phyloP scores from a whole-genome alignment of 2,113 vertebrate species.

The Cochlearius cochlearius region DNA sequence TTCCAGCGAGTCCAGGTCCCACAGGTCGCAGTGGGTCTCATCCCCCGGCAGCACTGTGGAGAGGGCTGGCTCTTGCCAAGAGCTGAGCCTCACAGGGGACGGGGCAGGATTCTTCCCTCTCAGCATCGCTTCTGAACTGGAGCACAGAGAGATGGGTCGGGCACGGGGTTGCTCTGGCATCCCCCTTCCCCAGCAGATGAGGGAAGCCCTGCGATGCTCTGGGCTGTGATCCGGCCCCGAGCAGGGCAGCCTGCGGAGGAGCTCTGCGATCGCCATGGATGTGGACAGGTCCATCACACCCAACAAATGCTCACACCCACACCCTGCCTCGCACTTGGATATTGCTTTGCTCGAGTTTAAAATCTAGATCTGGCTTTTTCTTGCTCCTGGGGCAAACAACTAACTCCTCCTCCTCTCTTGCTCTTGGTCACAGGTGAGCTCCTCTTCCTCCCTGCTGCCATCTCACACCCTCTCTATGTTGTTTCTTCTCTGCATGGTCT shows the following conservation, averaged over 20 bases:
- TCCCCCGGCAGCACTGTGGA: neutral
- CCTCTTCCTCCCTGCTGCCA: neutral
- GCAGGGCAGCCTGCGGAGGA: neutral
- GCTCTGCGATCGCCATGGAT: rapidly evolving
- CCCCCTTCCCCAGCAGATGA: neutral
- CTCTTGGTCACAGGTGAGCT: neutral
- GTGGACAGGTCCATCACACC: neutral
- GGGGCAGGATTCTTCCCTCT: neutral
- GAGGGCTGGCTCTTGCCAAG: neutral
- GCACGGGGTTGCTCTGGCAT: rapidly evolving
- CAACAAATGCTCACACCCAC: neutral
- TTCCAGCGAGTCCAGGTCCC: slow-evolving; percentile 56
- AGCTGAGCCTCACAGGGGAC: neutral
- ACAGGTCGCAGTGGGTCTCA: slow-evolving; percentile 12
- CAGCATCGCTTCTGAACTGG: slow-evolving; percentile 60
- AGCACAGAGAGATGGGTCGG: neutral
- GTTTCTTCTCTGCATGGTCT: neutral
- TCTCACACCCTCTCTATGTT: neutral
- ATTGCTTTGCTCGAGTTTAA: neutral
- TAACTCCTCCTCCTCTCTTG: neutral
- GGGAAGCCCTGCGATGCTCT: neutral
- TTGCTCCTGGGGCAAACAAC: neutral
- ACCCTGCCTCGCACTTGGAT: neutral
- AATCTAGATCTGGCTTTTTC: neutral
- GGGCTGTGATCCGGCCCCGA: neutral